These are phyloP conservation scores for Ariopsis seemanni DNA, from an alignment of 2,113 vertebrate genomes.

Conservation along the genomic window DNA sequence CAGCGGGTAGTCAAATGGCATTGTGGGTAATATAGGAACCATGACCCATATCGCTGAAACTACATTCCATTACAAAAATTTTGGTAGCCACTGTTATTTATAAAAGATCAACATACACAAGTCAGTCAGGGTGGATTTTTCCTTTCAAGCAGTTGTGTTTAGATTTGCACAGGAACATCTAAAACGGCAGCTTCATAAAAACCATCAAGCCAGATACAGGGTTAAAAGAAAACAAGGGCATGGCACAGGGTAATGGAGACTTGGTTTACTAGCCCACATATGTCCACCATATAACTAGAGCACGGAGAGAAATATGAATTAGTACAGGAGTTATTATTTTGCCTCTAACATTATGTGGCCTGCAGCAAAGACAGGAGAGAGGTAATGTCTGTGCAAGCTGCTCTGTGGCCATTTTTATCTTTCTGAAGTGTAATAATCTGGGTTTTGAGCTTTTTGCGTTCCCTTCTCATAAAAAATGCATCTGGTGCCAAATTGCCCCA, in stretches of 20 bases:
- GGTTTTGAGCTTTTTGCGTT: slow-evolving; percentile 55
- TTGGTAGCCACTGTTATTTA: too few species aligned
- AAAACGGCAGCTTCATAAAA: not conserved
- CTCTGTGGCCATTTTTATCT: slow-evolving; percentile 35
- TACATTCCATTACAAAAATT: not conserved
- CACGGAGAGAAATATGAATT: not conserved
- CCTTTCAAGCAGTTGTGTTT: not conserved
- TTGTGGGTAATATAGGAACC: not conserved
- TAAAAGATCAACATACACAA: not conserved
- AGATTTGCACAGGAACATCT: not conserved
- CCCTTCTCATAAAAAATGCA: slow-evolving; percentile 65
- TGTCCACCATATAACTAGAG: not conserved
- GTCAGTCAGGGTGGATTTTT: not conserved
- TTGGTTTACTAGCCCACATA: not conserved
- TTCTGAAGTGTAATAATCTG: slow-evolving; percentile 55
- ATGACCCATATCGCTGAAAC: not conserved
- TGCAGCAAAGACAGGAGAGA: not conserved
- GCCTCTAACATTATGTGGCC: slow-evolving; percentile 13
- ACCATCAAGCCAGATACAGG: not conserved
- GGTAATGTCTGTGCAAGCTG: slow-evolving; percentile 14
- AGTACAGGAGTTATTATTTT: not conserved
- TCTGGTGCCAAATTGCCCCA: slow-evolving; percentile 57
- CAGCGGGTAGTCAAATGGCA: not conserved
- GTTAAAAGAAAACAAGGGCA: not conserved
- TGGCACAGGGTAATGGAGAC: not conserved